Evolutionary conservation across 2,888 invertebrate species (phyloP).

Genomic region (Myathropa florea): DNA sequence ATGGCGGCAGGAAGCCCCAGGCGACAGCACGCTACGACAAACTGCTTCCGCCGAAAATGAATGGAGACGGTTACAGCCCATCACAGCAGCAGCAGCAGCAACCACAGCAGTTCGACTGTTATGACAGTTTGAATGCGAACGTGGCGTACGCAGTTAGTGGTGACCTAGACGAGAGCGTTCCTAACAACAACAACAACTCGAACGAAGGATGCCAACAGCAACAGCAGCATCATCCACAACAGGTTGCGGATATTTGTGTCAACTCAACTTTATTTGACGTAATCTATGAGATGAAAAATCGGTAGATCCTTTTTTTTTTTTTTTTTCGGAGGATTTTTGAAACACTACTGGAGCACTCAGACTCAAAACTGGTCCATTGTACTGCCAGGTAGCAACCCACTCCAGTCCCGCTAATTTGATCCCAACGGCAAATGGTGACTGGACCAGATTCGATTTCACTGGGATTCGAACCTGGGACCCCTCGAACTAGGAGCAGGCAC

Average conservation of each 20-base stretch:
- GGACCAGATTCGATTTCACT: too few species aligned
- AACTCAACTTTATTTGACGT: too few species aligned
- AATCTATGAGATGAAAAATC: too few species aligned
- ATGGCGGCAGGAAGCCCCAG: conserved; percentile 57
- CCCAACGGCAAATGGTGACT: too few species aligned
- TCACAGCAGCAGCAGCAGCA: conserved; percentile 44
- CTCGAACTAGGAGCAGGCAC: too few species aligned
- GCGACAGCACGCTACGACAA: conserved; percentile 77
- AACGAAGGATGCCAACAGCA: conserved; percentile 4
- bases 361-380: too few species aligned
- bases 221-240: conserved; percentile 45
- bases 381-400: too few species aligned
- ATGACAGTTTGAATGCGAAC: conserved; percentile 75
- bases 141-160: conserved; percentile 52
- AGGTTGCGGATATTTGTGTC: conserved; percentile 30
- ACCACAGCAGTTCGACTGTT: conserved; percentile 71
- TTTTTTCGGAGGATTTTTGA: too few species aligned
- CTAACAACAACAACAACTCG: conserved; percentile 61
- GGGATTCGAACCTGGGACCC: too few species aligned
- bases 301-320: too few species aligned
- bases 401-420: too few species aligned
- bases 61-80: conserved; percentile 27
- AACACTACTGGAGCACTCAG: too few species aligned
- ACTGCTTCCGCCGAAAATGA: conserved; percentile 78
- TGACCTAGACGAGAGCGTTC: conserved; percentile 52